Evolutionary conservation across 2,797 vertebrate species (phyloP).

Genomic region (Geotrypetes seraphini): DNA sequence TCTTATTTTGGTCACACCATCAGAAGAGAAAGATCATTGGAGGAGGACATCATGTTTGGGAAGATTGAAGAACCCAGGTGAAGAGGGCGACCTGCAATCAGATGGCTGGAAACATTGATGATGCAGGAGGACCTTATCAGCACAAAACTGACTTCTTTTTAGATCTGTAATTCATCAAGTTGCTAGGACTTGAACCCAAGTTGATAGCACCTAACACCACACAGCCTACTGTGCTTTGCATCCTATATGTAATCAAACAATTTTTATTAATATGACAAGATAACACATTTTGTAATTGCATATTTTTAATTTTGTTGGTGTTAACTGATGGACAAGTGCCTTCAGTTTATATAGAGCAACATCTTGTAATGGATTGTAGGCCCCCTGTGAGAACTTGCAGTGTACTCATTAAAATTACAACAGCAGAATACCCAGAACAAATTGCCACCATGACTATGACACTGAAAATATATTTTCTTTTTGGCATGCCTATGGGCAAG

Average conservation of each 20-base stretch:
- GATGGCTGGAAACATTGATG: no score
- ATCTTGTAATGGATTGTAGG: conserved; percentile 16
- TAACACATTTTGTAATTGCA: conserved; percentile 24
- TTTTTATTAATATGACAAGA: conserved; percentile 17
- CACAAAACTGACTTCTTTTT: no score
- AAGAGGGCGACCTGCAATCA: no score
- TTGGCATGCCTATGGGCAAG: conserved; percentile 10
- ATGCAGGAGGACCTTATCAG: no score
- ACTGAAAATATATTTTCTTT: conserved; percentile 16
- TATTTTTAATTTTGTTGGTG: conserved; percentile 29
- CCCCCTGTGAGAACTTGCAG: conserved; percentile 17
- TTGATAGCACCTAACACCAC: no score
- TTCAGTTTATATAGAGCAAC: conserved; percentile 4
- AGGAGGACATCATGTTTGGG: no score
- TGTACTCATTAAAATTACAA: conserved; percentile 31
- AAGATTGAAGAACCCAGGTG: no score
- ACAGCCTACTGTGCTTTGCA: no score
- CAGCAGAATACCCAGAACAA: conserved; percentile 24
- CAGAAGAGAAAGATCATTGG: no score
- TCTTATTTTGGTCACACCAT: no score
- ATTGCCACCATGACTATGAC: conserved; percentile 29
- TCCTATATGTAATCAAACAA: conserved; percentile 2
- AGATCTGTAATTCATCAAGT: no score
- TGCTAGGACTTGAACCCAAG: no score
- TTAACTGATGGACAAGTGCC: conserved; percentile 22